Conservation (phyloP, 2,113 vertebrate species). For the Pseudopodoces humilis region DNA sequence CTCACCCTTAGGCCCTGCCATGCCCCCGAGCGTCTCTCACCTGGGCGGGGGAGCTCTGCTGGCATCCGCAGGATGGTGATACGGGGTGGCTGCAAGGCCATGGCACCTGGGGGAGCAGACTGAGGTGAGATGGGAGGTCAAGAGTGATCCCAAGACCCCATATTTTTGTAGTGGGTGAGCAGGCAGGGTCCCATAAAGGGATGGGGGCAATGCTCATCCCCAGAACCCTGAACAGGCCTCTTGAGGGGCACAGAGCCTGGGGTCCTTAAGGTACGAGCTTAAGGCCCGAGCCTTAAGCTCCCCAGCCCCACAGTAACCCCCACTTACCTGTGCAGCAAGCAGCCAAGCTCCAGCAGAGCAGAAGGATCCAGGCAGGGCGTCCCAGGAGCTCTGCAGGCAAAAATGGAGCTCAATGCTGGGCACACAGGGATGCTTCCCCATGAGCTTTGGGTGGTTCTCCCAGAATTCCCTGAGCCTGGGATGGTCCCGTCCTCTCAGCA, state of each 20-base stretch:
- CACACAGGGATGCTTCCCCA: background rate
- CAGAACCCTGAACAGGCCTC: background rate
- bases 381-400: background rate
- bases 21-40: background rate
- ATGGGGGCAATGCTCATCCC: rapidly evolving
- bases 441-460: background rate
- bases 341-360: background rate
- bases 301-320: too few species aligned
- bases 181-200: background rate
- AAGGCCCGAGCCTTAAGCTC: background rate
- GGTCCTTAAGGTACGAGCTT: too few species aligned
- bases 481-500: background rate
- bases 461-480: background rate
- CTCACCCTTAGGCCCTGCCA: background rate
- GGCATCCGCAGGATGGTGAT: background rate
- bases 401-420: background rate
- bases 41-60: background rate
- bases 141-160: background rate
- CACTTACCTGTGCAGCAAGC: background rate
- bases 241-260: rapidly evolving
- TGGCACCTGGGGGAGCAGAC: background rate
- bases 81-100: background rate
- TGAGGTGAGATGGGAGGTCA: rapidly evolving
- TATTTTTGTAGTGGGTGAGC: background rate
- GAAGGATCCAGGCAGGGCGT: background rate